Evolutionary conservation across 30 jellyfish, hydroid and myxozoan species (phyloP).

Genomic region (Sanderia malayensis): DNA sequence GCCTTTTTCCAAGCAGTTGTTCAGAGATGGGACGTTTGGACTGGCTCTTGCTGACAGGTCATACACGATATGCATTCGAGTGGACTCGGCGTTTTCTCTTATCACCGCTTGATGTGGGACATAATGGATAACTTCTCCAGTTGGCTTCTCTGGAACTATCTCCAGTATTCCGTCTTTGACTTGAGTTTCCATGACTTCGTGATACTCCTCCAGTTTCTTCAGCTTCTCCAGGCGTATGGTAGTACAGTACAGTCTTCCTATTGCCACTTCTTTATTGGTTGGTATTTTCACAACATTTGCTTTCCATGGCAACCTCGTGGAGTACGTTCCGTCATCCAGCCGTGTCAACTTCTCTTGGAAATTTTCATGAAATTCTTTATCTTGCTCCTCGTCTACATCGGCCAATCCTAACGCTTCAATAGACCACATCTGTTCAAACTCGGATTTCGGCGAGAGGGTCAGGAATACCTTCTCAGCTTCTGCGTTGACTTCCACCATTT

Average conservation of each 20-base stretch:
- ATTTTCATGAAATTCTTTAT: constrained; percentile 28
- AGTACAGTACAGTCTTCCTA: constrained; percentile 49
- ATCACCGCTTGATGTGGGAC: constrained; percentile 22
- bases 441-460: constrained; percentile 37
- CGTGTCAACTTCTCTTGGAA: constrained; percentile 38
- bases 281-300: constrained; percentile 48
- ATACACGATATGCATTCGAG: constrained; percentile 12
- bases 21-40: constrained; percentile 21
- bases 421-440: constrained; percentile 63
- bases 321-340: constrained; percentile 46
- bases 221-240: constrained; percentile 50
- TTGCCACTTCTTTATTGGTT: constrained; percentile 39
- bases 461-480: constrained; percentile 44
- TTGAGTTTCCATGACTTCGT: constrained; percentile 57
- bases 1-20: constrained; percentile 25
- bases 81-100: constrained; percentile 26
- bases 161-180: constrained; percentile 54
- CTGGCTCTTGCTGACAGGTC: constrained; percentile 30
- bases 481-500: constrained; percentile 23
- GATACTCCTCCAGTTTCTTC: constrained; percentile 52
- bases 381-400: constrained; percentile 41
- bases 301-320: constrained; percentile 63
- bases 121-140: constrained; percentile 20
- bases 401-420: constrained; percentile 49
- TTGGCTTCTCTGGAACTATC: constrained; percentile 12